Percentiles rank a stretch among this genome's conserved stretches.
phyloP scores from a whole-genome alignment of 2,113 vertebrate genomes.

The Heteronetta atricapilla region DNA sequence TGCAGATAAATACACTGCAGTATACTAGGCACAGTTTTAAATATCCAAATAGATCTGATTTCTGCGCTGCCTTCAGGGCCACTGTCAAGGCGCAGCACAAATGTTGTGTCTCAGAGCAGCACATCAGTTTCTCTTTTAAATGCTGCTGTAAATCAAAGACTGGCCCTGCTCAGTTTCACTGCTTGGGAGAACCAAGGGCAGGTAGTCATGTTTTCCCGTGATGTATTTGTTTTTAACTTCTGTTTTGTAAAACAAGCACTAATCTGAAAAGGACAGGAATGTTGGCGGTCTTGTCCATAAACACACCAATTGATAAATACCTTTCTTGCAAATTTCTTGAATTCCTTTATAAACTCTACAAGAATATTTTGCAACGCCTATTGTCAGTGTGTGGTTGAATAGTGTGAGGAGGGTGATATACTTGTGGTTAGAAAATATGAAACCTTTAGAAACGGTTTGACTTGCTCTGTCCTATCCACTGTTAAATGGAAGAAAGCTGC shows the following conservation, averaged over 20 bases:
- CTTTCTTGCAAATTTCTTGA: background rate
- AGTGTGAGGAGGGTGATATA: background rate
- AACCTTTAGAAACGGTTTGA: background rate
- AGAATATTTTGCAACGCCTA: background rate
- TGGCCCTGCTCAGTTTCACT: background rate
- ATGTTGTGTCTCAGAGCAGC: background rate
- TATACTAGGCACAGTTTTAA: background rate
- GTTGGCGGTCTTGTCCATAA: background rate
- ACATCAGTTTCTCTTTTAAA: background rate
- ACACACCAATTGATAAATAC: background rate
- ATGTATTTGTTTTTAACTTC: background rate
- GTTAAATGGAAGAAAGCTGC: background rate
- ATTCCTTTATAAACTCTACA: background rate
- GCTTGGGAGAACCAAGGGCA: background rate
- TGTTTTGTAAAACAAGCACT: background rate
- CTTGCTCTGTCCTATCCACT: background rate
- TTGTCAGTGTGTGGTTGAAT: background rate
- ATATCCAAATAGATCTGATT: background rate
- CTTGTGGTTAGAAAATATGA: background rate
- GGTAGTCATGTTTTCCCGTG: background rate
- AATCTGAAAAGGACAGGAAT: background rate
- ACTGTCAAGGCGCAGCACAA: background rate
- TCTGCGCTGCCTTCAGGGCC: background rate
- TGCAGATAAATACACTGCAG: background rate
- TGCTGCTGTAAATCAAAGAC: background rate